Evolutionary conservation across 2,797 vertebrate species (phyloP), one percentile per base, ranked within the genome.

Genomic region (Sphenodon punctatus): DNA sequence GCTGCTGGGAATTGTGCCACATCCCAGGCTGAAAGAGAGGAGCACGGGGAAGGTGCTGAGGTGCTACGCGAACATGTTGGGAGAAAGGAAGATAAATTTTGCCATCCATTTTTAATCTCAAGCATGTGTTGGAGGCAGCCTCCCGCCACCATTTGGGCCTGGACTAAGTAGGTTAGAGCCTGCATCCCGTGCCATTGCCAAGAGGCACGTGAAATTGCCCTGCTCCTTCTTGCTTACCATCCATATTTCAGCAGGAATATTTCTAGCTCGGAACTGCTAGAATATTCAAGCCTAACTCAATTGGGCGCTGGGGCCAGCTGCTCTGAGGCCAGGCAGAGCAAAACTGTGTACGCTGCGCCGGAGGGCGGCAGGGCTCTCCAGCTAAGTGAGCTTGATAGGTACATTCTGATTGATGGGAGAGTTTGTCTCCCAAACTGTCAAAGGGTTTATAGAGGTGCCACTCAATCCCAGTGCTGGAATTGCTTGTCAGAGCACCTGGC

Each of bases 391-490:
- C 95, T 96, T 98, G 98, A 98, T 97, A 94, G 97, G 94, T 96
- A 96, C 95, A 96, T 96, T 97, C 96, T 98, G 97, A 96, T 96
- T 96, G 96, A 94, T 96, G 96, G 95, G 94, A 53, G 95, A 97
- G 97, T 98, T 98, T 98, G 97, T 98, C 97, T 98, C 96, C 95
- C 94, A 96, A 94, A 97, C 98, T 97, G 98, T 98, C 98, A 97
- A 96, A 95, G 89, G 97, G 96, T 98, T 99, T 98, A 98, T 98
- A 97, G 97, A 98, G 96, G 96, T 98, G 97, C 97, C 98, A 98
- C 95, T 98, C 97, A 97, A 94, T 88, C 93, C 92, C 91, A 60
- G 91, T 77, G 85, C 81, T 67, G 91, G 93, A 96, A 96, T 97
- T 96, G 93, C 96, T 94, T 97, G 94, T 97, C 95, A 96, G 96